Base-by-base conservation (phyloP, 2,888 invertebrate species). In the Erynnis tages region DNA sequence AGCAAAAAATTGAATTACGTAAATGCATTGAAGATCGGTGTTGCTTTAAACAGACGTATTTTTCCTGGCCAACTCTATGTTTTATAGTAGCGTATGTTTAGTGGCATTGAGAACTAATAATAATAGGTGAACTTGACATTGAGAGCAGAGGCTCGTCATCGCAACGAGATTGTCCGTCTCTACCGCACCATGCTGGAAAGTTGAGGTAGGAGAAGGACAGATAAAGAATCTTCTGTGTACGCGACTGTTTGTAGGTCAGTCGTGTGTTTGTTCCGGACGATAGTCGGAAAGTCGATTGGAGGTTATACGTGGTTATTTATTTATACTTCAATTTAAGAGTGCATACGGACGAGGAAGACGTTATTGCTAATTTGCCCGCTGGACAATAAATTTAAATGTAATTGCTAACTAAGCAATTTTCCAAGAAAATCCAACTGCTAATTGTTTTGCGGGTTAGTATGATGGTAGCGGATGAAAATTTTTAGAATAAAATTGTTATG, bases 81-180 rank as follows among this genome's bases (percentile, higher is more conserved):
- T 76, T 73, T 69, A 78, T 74, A 78, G 72, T 82, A 77, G 77
- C 82, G 82, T 85, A 78, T 84, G 79, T 83, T 83, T 76, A 69
- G 82, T 86, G 87, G 88, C 88, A 89, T 88, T 89, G 88, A 86
- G 71, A 75, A 82, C 88, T 87, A 88, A 87, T 87, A 88, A 86
- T 87, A 86, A 87, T 86, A 88, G 84, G 81, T 88, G 89, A 89
- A 89, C 89, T 89, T 89, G 89, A 89, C 89, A 88, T 89, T 88
- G 89, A 87, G 83, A 79, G 67, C 76, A 81, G 83, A 86, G 87
- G 84, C 86, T 89, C 88, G 88, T 89, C 88, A 87, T 82, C 82
- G 77, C 72, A 79, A 76, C 79, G 71, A 77, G 76, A 73, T 72
- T 68, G 63, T 71, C 76, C 71, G 66, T 86, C 87, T 82, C 86